Evolutionary conservation across 1,140 invertebrate genomes (phyloP).

Genomic region (Oncopeltus fasciatus): DNA sequence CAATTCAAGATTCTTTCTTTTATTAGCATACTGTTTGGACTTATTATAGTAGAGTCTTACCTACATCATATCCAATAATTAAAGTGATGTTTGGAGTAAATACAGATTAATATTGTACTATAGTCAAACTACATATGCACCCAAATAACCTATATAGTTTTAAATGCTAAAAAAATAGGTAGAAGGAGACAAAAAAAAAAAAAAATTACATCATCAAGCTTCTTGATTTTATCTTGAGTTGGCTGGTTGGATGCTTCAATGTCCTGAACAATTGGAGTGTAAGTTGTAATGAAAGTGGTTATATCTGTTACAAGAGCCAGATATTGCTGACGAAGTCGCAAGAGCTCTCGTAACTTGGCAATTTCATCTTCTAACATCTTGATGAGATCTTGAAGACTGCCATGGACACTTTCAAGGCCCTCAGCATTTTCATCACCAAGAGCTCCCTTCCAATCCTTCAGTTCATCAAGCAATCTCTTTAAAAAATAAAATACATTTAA

Average conservation of each 20-base stretch:
- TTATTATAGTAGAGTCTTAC: no score
- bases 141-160: no score
- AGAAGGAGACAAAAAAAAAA: background rate
- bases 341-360: constrained; percentile 54
- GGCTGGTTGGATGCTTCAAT: constrained; percentile 28
- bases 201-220: constrained; percentile 55
- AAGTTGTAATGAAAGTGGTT: constrained; percentile 70
- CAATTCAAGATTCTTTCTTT: no score
- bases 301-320: constrained; percentile 73
- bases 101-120: no score
- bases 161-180: no score
- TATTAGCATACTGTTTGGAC: no score
- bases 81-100: no score
- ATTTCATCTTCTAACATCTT: constrained; percentile 70
- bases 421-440: constrained; percentile 51
- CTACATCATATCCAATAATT: no score
- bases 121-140: no score
- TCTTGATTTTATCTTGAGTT: constrained; percentile 73
- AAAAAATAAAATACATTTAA: background rate
- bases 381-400: constrained; percentile 63
- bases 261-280: constrained; percentile 57
- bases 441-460: constrained; percentile 65
- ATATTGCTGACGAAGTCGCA: constrained; percentile 73
- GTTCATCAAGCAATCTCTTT: constrained; percentile 53
- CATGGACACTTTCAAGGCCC: constrained; percentile 57